Conservation (phyloP, 2,888 invertebrate genomes). For the Lucinisca nassula region DNA sequence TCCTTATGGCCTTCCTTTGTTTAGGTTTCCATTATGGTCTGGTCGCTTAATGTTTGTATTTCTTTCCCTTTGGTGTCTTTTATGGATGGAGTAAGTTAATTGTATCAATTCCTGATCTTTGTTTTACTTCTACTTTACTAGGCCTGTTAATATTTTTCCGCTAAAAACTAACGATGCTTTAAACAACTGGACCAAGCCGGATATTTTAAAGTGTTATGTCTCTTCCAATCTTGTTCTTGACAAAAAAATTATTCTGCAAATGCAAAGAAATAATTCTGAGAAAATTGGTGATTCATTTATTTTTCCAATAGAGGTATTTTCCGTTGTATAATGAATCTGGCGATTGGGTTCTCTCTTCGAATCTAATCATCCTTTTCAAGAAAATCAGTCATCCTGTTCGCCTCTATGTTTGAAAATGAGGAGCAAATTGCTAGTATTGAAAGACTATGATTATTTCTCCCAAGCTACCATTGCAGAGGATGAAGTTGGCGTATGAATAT, state of each 20-base stretch:
- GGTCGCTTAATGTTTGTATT: no score
- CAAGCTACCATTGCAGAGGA: slow-evolving; percentile 1
- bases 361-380: slow-evolving; percentile 64
- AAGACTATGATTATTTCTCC: slow-evolving; percentile 45
- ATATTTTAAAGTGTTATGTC: no score
- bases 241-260: not conserved
- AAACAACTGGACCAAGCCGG: no score
- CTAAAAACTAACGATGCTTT: no score
- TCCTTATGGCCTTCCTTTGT: no score
- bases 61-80: no score
- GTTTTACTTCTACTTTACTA: no score
- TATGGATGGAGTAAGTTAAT: no score
- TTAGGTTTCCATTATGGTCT: no score
- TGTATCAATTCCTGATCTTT: no score
- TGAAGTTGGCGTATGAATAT: slow-evolving; percentile 61
- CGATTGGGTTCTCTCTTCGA: slow-evolving; percentile 54
- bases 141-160: no score
- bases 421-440: slow-evolving; percentile 65
- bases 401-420: slow-evolving; percentile 72
- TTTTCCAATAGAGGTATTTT: slow-evolving; percentile 67
- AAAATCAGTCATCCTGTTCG: slow-evolving; percentile 66
- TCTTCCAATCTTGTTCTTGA: not conserved
- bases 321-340: slow-evolving; percentile 67
- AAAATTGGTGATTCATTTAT: slow-evolving; percentile 30
- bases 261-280: not conserved